Base-by-base conservation (phyloP, 2,113 vertebrate species). In the Anarhynchus alexandrinus region DNA sequence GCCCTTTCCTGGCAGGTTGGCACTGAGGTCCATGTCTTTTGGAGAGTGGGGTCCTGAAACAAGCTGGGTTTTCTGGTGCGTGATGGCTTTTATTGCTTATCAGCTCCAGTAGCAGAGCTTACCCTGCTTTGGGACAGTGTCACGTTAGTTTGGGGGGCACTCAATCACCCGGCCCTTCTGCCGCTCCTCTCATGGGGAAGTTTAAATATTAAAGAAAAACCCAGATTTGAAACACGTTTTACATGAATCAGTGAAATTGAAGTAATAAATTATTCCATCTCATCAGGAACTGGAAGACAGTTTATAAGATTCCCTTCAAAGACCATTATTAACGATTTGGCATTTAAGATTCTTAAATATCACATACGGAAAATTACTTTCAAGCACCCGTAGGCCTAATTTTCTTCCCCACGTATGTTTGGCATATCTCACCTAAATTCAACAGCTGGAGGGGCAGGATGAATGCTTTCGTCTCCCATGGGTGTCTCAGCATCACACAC, bases 181-280 rank as follows among this genome's bases (percentile, higher is more conserved):
- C 74, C 65, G 45, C 42, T 93, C 8, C 30, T 67, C 85, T 90
- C 82, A 45, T 15, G 51, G 40, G 23, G 15, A 82, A 78, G 55
- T 81, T 97, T 74, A 95, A 96, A 95, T 94, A 96, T 92, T 96
- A 94, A 95, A 94, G 43, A 45, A 71, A 88, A 52, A 70, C 22
- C 67, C 79, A 92, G 90, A 95, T 96, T 80, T 96, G 83, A 89
- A 91, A 82, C 82, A 71, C 3, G 1, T 97, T 93, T 91, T 74
- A 79, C 90, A 95, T 93, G 93, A 90, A 92, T 92, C 90, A 91
- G 72, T 66, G 52, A 95, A 94, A 96, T 52, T 78, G 81, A 72
- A 89, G 54, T 64, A 69, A 95, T 97, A 85, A 95, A 97, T 97
- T 94, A 92, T 83, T 95, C 82, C 54, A 42, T 78, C 62, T 85